A percentile compares a stretch with the other conserved stretches of the same genome.
phyloP scores from a whole-genome alignment of 2,113 vertebrate species.

The Epinephelus fuscoguttatus region DNA sequence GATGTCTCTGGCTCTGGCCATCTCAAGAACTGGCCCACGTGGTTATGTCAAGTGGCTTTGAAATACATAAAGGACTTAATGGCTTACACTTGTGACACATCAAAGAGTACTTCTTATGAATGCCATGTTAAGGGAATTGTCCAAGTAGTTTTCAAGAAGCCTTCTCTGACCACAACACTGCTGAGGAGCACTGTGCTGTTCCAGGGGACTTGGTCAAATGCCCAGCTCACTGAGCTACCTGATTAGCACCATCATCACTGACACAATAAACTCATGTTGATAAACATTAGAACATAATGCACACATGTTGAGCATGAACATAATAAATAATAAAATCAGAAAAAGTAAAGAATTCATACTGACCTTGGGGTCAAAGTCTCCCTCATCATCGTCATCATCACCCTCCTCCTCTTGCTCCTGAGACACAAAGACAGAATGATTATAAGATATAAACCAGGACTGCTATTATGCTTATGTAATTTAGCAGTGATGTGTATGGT shows the following conservation, averaged over 20 bases:
- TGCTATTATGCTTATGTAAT: background rate
- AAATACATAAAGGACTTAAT: background rate
- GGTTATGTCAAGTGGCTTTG: background rate
- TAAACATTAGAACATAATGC: background rate
- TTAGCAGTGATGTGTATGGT: background rate
- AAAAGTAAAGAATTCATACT: slow-evolving; percentile 19
- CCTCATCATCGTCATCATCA: slow-evolving; percentile 93
- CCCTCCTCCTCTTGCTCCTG: slow-evolving; percentile 96
- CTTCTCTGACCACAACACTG: background rate
- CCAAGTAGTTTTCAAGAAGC: no score
- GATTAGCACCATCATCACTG: background rate
- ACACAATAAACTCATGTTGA: background rate
- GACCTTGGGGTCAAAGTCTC: slow-evolving; percentile 91
- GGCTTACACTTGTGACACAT: no score
- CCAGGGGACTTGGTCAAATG: background rate
- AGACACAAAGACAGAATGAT: slow-evolving; percentile 31
- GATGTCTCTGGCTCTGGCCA: background rate
- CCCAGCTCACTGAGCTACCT: background rate
- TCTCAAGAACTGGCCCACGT: background rate
- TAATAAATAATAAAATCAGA: background rate
- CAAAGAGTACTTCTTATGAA: no score
- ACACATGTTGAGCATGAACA: background rate
- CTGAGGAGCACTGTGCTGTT: background rate
- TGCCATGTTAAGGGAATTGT: no score
- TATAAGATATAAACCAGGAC: background rate